Evolutionary conservation across 2,888 invertebrate species (phyloP), one percentile per base, ranked within the genome.

Genomic region (Horisme vitalbata): DNA sequence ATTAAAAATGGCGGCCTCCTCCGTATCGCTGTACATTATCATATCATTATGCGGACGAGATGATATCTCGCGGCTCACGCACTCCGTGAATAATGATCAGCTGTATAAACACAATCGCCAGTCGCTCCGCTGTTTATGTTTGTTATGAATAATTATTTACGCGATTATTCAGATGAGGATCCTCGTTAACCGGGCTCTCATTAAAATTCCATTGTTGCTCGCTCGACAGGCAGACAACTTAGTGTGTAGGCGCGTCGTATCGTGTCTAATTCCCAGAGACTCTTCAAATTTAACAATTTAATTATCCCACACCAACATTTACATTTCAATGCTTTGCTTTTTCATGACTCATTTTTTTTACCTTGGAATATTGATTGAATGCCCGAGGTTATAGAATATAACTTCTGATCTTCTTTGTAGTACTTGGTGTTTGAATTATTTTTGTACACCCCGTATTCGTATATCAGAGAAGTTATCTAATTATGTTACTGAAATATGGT

Each of bases 151-250:
- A 79, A 81, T 81, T 75, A 79, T 80, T 74, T 72, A 83, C 81
- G 77, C 78, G 75, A 79, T 84, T 86, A 88, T 85, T 84, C 74
- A 80, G 75, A 86, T 83, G 71, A 60, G 68, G 62, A 74, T 76
- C 68, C 75, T 79, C 75, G 78, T 78, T 83, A 81, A 79, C 79
- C 68, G 69, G 67, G 66, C 61, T 56, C 79, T 82, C 81, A 84
- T 86, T 86, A 82, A 82, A 81, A 86, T 87, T 83, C 84, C 75
- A 76, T 85, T 84, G 83, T 82, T 68, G 68, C 65, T 68, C 65
- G 63, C 61, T 68, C 71, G 67, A 69, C 75, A 70, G 64, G 57
- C 64, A 66, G 55, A 66, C 58, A 72, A 71, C 74, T 75, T 79
- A n/a, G n/a, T 81, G 75, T 79, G 65, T 69, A 61, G 65, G 68